Evolutionary conservation across 2,797 vertebrate genomes (phyloP).

Genomic region (Phrynocephalus forsythii): DNA sequence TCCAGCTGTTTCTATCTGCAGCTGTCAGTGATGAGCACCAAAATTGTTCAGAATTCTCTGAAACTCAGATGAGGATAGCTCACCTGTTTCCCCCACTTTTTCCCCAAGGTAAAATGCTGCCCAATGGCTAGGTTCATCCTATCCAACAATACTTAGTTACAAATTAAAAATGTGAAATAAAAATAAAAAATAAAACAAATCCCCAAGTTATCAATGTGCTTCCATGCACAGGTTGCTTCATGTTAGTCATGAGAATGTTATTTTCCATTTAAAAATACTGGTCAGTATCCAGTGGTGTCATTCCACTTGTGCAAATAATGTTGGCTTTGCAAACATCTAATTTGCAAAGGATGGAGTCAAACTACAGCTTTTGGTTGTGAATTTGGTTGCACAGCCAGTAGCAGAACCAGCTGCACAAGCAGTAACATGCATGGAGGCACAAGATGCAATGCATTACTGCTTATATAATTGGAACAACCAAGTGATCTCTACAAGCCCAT

Average conservation of each 20-base stretch:
- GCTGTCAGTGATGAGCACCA: background rate
- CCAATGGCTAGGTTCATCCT: background rate
- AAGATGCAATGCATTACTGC: background rate
- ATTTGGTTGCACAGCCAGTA: background rate
- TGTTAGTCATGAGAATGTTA: constrained; percentile 14
- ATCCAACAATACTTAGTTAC: background rate
- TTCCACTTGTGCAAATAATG: background rate
- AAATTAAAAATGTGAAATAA: constrained; percentile 4
- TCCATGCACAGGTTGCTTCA: constrained; percentile 30
- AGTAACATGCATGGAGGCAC: background rate
- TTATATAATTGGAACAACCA: background rate
- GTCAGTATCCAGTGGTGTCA: background rate
- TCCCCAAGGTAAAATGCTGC: background rate
- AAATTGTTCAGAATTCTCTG: background rate
- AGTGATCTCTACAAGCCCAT: background rate
- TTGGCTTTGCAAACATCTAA: background rate
- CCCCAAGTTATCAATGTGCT: constrained; percentile 16
- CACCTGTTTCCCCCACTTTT: background rate
- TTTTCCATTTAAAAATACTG: constrained; percentile 39
- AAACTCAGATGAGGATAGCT: background rate
- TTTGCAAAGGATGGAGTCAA: background rate
- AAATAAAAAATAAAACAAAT: constrained; percentile 6
- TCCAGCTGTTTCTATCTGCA: background rate
- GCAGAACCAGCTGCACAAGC: background rate
- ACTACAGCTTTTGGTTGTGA: background rate